Conservation (phyloP, 2,888 invertebrate genomes). For the Byasa hedistus region DNA sequence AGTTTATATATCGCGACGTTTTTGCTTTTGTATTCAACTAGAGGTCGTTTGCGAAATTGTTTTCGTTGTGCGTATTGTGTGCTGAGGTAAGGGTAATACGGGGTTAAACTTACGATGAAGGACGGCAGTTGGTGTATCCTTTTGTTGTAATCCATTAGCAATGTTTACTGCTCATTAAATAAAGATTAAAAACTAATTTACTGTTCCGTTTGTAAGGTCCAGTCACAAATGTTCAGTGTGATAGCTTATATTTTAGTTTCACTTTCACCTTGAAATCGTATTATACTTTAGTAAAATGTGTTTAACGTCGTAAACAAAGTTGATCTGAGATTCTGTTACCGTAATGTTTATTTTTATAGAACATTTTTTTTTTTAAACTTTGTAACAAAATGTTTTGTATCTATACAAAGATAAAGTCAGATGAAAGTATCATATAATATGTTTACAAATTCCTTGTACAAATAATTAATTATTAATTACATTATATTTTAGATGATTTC, state of each 20-base stretch:
- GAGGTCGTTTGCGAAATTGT: conserved; percentile 11
- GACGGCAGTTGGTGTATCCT: neutral
- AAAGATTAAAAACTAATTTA: conserved; percentile 2
- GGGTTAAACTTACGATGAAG: conserved; percentile 1
- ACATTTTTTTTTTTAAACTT: too few species aligned
- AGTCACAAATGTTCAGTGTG: neutral
- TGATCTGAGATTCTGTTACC: neutral
- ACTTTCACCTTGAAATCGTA: neutral
- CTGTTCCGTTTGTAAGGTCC: neutral
- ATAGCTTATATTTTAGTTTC: neutral
- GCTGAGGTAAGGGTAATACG: conserved; percentile 11
- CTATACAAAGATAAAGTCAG: too few species aligned
- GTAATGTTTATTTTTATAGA: neutral
- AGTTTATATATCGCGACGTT: neutral
- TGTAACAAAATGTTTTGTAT: too few species aligned
- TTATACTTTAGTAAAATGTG: neutral
- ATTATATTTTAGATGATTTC: too few species aligned
- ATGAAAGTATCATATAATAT: too few species aligned
- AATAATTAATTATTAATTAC: too few species aligned
- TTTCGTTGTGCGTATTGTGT: conserved; percentile 6
- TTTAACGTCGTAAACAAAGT: neutral
- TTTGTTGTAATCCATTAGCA: neutral
- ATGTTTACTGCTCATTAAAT: neutral
- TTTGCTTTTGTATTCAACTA: conserved; percentile 18
- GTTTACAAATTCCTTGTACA: too few species aligned